Percentiles rank a stretch among this genome's conserved stretches.
phyloP scores from a whole-genome alignment of 1,140 invertebrate species.

The Rhyacophila brunnea region DNA sequence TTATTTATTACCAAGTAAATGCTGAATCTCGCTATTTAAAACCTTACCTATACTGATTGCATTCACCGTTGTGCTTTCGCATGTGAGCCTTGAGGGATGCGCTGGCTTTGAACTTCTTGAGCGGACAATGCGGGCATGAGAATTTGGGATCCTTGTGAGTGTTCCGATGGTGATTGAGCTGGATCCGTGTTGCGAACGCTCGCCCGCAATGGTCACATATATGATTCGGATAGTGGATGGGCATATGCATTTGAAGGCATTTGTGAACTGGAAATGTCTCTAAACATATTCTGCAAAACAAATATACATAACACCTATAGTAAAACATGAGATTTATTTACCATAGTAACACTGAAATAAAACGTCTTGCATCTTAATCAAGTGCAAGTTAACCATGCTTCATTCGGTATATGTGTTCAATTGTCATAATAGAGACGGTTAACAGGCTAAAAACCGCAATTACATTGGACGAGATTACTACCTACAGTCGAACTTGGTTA shows the following conservation, averaged over 20 bases:
- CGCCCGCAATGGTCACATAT: constrained; percentile 1
- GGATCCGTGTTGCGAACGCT: not conserved
- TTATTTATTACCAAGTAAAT: not conserved
- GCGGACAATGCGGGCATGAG: not conserved
- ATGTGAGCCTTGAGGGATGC: not conserved
- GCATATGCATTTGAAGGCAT: constrained; percentile 6
- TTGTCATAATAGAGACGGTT: too few relatives aligned
- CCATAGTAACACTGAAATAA: too few relatives aligned
- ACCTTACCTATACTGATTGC: not conserved
- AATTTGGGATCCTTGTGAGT: not conserved
- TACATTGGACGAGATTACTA: too few relatives aligned
- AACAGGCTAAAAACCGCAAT: too few relatives aligned
- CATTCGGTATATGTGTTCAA: too few relatives aligned
- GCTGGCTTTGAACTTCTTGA: not conserved
- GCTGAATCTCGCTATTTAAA: not conserved
- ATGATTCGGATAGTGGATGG: constrained; percentile 1
- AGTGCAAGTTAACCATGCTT: too few relatives aligned
- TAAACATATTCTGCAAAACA: not conserved
- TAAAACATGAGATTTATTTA: too few relatives aligned
- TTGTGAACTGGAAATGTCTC: not conserved
- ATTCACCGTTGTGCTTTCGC: not conserved
- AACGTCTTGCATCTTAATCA: too few relatives aligned
- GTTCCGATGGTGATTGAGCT: not conserved
- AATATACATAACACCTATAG: too few relatives aligned
- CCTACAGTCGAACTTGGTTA: too few relatives aligned